These are phyloP conservation scores for Aphelenchoides besseyi DNA, from an alignment of 1,140 invertebrate genomes.

Conservation along the genomic window DNA sequence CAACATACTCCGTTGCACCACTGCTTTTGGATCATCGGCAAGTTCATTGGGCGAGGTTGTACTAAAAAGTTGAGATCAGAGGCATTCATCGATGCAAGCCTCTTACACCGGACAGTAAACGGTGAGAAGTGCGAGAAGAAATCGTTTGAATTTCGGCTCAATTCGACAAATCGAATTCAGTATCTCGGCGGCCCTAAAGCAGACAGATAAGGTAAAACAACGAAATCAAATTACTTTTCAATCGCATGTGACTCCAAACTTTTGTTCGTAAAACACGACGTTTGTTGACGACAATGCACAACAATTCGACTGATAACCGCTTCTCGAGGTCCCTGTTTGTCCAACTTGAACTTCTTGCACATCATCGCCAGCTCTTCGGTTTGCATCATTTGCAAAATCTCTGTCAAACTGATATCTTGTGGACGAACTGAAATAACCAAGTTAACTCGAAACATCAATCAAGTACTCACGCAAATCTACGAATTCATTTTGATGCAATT, in stretches of 20 bases:
- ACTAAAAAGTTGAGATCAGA: too few species aligned
- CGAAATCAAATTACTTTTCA: not conserved
- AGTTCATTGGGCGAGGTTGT: too few species aligned
- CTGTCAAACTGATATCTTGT: conserved; percentile 8
- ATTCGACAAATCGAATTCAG: conserved; percentile 33
- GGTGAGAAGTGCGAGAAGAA: conserved; percentile 32
- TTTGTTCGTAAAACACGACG: conserved; percentile 7
- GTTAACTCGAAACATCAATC: too few species aligned
- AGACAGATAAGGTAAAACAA: not conserved
- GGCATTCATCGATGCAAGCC: too few species aligned
- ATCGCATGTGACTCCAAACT: not conserved
- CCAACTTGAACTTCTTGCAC: conserved; percentile 30
- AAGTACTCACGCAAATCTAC: too few species aligned
- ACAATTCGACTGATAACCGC: not conserved
- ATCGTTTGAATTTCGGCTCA: not conserved
- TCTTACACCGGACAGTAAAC: conserved; percentile 36
- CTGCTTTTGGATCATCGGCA: conserved; percentile 20
- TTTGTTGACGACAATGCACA: conserved; percentile 20
- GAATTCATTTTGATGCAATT: too few species aligned
- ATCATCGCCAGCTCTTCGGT: conserved; percentile 3
- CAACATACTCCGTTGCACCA: conserved; percentile 24
- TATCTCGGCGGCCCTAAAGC: conserved; percentile 24
- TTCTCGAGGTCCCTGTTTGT: not conserved
- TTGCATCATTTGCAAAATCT: conserved; percentile 24
- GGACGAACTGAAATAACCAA: too few species aligned